phyloP scores from a whole-genome alignment of 2,888 invertebrate genomes.

The Zaprionus obscuricornis region DNA sequence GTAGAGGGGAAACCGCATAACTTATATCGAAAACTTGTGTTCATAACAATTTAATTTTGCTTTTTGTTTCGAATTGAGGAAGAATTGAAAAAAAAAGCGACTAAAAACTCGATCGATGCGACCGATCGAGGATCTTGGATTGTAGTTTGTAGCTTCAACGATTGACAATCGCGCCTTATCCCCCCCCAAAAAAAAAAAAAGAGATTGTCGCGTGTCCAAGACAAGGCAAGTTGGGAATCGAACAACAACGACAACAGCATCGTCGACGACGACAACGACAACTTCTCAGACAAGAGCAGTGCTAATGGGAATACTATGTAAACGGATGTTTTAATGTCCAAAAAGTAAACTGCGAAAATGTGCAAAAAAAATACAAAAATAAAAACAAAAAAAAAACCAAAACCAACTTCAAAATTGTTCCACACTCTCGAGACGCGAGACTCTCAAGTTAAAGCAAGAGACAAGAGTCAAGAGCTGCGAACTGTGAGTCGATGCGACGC shows the following conservation, averaged over 20 bases:
- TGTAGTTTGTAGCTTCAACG: too few species aligned
- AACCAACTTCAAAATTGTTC: constrained; percentile 59
- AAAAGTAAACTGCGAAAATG: constrained; percentile 79
- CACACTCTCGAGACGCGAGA: constrained; percentile 24
- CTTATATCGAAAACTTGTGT: constrained; percentile 76
- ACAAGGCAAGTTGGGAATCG: constrained; percentile 52
- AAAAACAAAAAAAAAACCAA: too few species aligned
- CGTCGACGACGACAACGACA: constrained; percentile 52
- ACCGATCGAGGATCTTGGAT: too few species aligned
- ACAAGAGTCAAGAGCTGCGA: too few species aligned
- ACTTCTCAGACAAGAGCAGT: constrained; percentile 66
- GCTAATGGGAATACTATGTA: constrained; percentile 81
- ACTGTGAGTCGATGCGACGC: constrained; percentile 11
- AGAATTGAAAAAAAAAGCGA: constrained; percentile 26
- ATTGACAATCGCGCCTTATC: constrained; percentile 32
- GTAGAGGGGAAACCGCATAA: constrained; percentile 60
- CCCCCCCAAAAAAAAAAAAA: constrained; percentile 9
- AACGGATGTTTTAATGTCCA: constrained; percentile 81
- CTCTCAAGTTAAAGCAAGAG: too few species aligned
- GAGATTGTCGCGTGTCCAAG: constrained; percentile 77
- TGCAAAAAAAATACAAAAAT: too few species aligned
- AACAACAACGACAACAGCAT: constrained; percentile 38
- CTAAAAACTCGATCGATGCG: constrained; percentile 25
- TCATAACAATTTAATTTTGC: constrained; percentile 77
- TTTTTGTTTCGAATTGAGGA: constrained; percentile 64